phyloP scores from a whole-genome alignment of 2,113 vertebrate species.

The Limanda limanda region DNA sequence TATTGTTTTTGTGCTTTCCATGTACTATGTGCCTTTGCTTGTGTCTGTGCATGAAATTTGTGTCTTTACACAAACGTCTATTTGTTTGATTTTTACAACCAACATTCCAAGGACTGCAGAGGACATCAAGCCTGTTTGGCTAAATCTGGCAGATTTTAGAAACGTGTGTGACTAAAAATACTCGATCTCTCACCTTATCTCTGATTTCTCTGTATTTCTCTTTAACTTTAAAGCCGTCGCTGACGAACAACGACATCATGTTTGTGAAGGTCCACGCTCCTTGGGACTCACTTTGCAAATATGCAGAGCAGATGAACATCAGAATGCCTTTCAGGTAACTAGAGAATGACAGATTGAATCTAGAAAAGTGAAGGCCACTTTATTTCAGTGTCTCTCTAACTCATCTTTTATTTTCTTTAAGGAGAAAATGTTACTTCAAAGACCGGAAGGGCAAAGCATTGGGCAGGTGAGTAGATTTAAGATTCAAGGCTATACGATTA shows the following conservation, averaged over 20 bases:
- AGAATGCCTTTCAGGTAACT: constrained; percentile 98
- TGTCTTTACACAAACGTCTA: too few relatives aligned
- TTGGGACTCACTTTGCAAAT: constrained; percentile 97
- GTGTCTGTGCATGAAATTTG: too few relatives aligned
- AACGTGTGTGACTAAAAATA: neutral
- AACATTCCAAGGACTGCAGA: too few relatives aligned
- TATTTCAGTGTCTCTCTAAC: constrained; percentile 4
- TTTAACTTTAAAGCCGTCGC: constrained; percentile 85
- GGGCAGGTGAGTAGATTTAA: constrained; percentile 88
- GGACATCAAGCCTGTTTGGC: too few relatives aligned
- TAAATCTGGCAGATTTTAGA: neutral
- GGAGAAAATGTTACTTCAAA: constrained; percentile 98
- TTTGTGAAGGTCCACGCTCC: constrained; percentile 97
- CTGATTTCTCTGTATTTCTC: neutral
- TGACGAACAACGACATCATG: constrained; percentile 97
- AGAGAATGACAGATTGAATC: neutral
- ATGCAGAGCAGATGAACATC: constrained; percentile 98
- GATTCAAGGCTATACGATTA: neutral
- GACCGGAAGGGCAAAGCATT: constrained; percentile 94
- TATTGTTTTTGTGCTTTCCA: too few relatives aligned
- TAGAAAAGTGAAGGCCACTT: neutral
- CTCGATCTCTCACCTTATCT: neutral
- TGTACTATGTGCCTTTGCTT: too few relatives aligned
- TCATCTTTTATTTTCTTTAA: constrained; percentile 77
- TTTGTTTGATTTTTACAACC: too few relatives aligned